Percentiles rank a stretch among this genome's conserved stretches.
phyloP scores from a whole-genome alignment of 2,888 invertebrate species.

The Caenorhabditis angaria region DNA sequence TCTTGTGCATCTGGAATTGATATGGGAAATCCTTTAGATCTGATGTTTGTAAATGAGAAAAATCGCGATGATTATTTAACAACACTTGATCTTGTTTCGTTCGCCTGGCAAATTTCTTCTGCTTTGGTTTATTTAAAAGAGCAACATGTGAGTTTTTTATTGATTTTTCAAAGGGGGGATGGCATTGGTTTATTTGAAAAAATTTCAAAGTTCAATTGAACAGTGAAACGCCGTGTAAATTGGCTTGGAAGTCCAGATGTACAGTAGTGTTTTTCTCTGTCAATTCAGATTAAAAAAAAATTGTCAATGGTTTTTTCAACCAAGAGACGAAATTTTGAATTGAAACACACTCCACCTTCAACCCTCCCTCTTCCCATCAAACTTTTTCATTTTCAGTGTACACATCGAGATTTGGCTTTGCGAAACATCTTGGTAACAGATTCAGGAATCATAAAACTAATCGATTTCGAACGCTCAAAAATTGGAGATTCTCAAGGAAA shows the following conservation, averaged over 20 bases:
- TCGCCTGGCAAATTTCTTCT: constrained; percentile 19
- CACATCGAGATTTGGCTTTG: constrained; percentile 28
- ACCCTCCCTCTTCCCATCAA: not conserved
- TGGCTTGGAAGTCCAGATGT: not conserved
- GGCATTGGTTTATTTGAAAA: too few species aligned
- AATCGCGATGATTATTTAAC: not conserved
- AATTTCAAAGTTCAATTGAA: too few species aligned
- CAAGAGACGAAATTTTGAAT: too few species aligned
- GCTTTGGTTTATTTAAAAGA: constrained; percentile 18
- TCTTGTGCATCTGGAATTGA: not conserved
- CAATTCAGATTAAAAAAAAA: not conserved
- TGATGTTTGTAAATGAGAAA: not conserved
- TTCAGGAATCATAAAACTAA: constrained; percentile 12
- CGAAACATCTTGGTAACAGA: constrained; percentile 20
- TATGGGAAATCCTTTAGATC: not conserved
- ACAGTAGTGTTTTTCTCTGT: not conserved
- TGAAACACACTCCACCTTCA: not conserved
- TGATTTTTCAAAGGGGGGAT: too few species aligned
- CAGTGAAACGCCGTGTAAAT: too few species aligned
- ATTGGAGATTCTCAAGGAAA: constrained; percentile 15
- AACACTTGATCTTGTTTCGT: constrained; percentile 11
- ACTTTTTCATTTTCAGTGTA: constrained; percentile 13
- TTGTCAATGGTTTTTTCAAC: not conserved
- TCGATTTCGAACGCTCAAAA: constrained; percentile 26
- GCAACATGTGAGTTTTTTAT: constrained; percentile 1